A percentile compares a stretch with the other conserved stretches of the same genome.
These are phyloP conservation scores for Scaptomyza cyrtandrae DNA, from an alignment of 2,888 invertebrate genomes.

Conservation along the genomic window DNA sequence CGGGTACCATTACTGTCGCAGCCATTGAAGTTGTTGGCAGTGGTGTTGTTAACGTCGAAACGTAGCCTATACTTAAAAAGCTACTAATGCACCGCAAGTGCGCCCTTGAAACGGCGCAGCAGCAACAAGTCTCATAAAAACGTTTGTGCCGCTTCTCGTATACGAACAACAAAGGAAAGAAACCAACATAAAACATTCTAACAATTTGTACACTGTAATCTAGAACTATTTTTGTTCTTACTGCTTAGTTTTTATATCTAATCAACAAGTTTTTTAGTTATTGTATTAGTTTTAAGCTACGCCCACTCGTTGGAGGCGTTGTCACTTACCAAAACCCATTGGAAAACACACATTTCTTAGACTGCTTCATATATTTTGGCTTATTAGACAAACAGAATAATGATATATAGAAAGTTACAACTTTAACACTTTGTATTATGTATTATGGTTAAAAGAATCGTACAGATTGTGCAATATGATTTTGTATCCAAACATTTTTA, in stretches of 20 bases:
- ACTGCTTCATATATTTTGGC: slow-evolving; percentile 57
- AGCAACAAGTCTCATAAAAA: slow-evolving; percentile 7
- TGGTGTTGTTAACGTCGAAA: slow-evolving; percentile 81
- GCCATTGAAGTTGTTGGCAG: slow-evolving; percentile 72
- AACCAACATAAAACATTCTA: slow-evolving; percentile 54
- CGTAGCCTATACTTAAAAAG: slow-evolving; percentile 85
- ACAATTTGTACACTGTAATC: slow-evolving; percentile 36
- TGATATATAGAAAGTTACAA: slow-evolving; percentile 47
- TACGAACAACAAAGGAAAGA: slow-evolving; percentile 39
- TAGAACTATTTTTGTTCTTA: slow-evolving; percentile 41
- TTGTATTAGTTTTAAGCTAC: slow-evolving; percentile 47
- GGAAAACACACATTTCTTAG: slow-evolving; percentile 69
- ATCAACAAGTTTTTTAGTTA: slow-evolving; percentile 26
- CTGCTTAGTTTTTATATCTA: slow-evolving; percentile 47
- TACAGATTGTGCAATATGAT: slow-evolving; percentile 72
- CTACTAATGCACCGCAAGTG: slow-evolving; percentile 83
- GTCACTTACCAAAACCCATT: slow-evolving; percentile 71
- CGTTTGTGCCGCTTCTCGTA: slow-evolving; percentile 35
- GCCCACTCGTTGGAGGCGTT: slow-evolving; percentile 29
- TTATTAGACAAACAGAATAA: slow-evolving; percentile 42
- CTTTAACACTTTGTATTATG: slow-evolving; percentile 47
- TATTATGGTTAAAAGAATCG: slow-evolving; percentile 58
- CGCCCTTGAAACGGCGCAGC: slow-evolving; percentile 49
- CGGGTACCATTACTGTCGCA: slow-evolving; percentile 57
- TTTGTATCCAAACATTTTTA: slow-evolving; percentile 59